Conservation (phyloP, 2,797 vertebrate species). For the Anguilla obscura region DNA sequence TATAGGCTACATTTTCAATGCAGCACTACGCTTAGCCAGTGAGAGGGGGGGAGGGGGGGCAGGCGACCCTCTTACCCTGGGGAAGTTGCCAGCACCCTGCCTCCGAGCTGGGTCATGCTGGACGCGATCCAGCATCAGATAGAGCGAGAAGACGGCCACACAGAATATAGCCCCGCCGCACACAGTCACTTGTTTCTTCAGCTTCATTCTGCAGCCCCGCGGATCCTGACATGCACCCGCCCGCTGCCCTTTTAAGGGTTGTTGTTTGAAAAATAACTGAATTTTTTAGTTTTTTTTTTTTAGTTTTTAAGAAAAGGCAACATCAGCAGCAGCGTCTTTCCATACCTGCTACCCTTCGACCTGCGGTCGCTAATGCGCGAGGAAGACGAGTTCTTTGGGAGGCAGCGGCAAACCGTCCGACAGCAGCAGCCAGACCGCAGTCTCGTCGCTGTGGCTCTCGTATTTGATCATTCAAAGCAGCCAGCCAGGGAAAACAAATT, state of each 20-base stretch:
- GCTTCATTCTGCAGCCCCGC: conserved; percentile 80
- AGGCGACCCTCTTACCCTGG: conserved; percentile 80
- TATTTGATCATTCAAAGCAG: conserved; percentile 67
- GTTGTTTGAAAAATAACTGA: not conserved
- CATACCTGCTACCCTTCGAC: conserved; percentile 52
- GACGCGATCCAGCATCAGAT: conserved; percentile 97
- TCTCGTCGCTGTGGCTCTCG: conserved; percentile 72
- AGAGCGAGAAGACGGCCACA: conserved; percentile 97
- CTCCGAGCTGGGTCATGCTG: conserved; percentile 89
- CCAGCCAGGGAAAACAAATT: conserved; percentile 41
- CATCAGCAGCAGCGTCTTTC: conserved; percentile 50
- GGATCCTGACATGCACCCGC: conserved; percentile 20
- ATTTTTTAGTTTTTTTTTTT: not conserved
- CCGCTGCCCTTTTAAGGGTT: not conserved
- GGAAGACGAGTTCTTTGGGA: conserved; percentile 57
- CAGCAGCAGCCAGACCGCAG: conserved; percentile 64
- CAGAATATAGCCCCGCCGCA: conserved; percentile 98
- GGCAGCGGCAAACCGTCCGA: conserved; percentile 59
- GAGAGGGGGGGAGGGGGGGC: too few species aligned
- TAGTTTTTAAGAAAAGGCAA: conserved; percentile 44
- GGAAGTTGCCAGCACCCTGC: conserved; percentile 91
- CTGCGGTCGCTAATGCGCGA: conserved; percentile 58
- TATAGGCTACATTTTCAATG: not conserved
- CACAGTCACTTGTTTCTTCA: conserved; percentile 98
- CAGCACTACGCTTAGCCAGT: not conserved